Base-by-base conservation (phyloP, 1,140 invertebrate genomes). In the Drepana arcuata region DNA sequence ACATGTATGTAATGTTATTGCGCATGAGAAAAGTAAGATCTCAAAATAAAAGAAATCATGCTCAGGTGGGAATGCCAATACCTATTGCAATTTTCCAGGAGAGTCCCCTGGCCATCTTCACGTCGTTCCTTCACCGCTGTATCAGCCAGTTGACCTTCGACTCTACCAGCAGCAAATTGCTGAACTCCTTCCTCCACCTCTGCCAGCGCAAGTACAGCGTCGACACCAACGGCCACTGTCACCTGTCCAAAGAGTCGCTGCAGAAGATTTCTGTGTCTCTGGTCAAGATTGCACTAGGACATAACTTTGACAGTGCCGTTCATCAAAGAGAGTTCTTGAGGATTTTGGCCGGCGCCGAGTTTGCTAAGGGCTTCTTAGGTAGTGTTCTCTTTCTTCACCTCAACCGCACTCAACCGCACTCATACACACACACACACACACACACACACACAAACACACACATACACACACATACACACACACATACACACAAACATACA, bases 321-420 rank as follows among this genome's bases (percentile, higher is more conserved):
- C 80, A 87, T 46, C 86, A 89, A 60, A 83, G 85, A 18, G 74
- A 85, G 46, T 86, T 89, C 49, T 53, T 90, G 6, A 68, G 74
- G 42, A 71, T 78, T 30, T 44, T 90, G 12, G 68, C 82, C 23
- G 66, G 79, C 3, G 72, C 65, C 10, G 63, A 85, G 15, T 86
- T 89, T 50, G 77, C 79, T 16, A 79, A 83, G 37, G 81, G 85
- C 50, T 84, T 89, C 34, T 63, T 71, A 39, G 85, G 87, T 87
- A 68, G 54, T n/a, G n/a, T n/a, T n/a, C n/a, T n/a, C n/a, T n/a
- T n/a, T n/a, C n/a, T n/a, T n/a, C n/a, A n/a, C n/a, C n/a, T n/a
- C n/a, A n/a, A n/a, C n/a, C n/a, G n/a, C n/a, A n/a, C n/a, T n/a
- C n/a, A n/a, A n/a, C n/a, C n/a, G n/a, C n/a, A n/a, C n/a, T n/a